Percentiles rank a stretch among this genome's conserved stretches.
Conservation (phyloP, 2,888 invertebrate genomes). For the Troides oblongomaculatus region DNA sequence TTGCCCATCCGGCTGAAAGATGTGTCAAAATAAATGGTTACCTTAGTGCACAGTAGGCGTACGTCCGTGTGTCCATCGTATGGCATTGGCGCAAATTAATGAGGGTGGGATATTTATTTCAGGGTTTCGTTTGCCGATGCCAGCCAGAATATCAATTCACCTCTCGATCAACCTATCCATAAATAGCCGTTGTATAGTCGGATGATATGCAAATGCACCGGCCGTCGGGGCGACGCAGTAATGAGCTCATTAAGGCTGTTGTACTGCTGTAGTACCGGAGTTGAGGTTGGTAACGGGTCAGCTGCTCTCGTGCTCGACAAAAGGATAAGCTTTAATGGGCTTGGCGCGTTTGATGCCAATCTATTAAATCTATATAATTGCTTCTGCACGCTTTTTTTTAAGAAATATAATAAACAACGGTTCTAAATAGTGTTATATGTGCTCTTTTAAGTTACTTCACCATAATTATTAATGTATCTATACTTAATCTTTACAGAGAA, state of each 20-base stretch:
- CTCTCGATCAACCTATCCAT: conserved; percentile 35
- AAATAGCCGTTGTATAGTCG: conserved; percentile 33
- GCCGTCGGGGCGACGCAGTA: conserved; percentile 42
- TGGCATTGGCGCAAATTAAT: conserved; percentile 77
- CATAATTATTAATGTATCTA: no score
- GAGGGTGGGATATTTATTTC: conserved; percentile 76
- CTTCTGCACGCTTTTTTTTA: neutral
- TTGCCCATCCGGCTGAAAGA: neutral
- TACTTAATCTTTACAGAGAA: no score
- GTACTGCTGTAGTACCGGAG: conserved; percentile 38
- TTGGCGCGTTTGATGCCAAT: conserved; percentile 24
- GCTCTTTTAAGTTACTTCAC: no score
- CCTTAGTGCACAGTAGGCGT: conserved; percentile 47
- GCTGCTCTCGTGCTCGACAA: conserved; percentile 37
- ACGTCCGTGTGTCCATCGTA: conserved; percentile 59
- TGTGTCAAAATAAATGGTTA: conserved; percentile 30
- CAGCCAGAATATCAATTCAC: conserved; percentile 58
- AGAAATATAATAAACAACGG: no score
- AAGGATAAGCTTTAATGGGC: conserved; percentile 32
- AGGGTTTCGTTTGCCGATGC: conserved; percentile 60
- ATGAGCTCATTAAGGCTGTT: conserved; percentile 58
- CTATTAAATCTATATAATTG: neutral
- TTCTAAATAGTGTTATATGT: no score
- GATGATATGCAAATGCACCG: conserved; percentile 52
- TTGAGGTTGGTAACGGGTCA: conserved; percentile 40